phyloP scores from a whole-genome alignment of 1,140 invertebrate species.

The Ceratosolen fusciceps region DNA sequence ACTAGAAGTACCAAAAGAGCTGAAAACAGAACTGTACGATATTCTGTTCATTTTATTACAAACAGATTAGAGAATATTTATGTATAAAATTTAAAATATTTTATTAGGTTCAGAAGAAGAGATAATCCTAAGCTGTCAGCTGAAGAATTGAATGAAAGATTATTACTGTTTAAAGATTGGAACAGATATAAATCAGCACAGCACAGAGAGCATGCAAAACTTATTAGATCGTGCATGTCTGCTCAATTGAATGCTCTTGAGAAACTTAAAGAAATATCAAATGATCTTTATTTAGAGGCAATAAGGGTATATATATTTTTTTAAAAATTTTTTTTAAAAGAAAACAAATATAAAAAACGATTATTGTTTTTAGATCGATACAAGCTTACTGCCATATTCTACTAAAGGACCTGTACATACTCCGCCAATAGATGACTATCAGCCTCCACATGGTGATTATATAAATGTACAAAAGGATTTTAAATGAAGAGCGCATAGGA shows the following conservation, averaged over 20 bases:
- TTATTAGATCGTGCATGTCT: conserved; percentile 77
- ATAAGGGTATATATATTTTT: conserved; percentile 75
- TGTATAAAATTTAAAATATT: conserved; percentile 48
- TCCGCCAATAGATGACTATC: conserved; percentile 84
- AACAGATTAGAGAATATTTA: conserved; percentile 27
- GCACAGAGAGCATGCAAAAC: conserved; percentile 75
- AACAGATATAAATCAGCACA: conserved; percentile 77
- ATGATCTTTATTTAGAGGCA: conserved; percentile 86
- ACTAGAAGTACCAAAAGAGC: conserved; percentile 78
- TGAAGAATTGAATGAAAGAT: conserved; percentile 73
- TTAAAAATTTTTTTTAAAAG: background rate
- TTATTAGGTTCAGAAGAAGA: conserved; percentile 74
- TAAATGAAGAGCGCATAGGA: conserved; percentile 53
- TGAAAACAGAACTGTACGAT: conserved; percentile 78
- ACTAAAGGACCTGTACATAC: conserved; percentile 81
- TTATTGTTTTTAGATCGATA: conserved; percentile 77
- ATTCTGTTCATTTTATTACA: conserved; percentile 29
- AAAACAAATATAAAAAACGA: background rate
- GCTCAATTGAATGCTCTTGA: conserved; percentile 84
- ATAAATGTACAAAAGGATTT: conserved; percentile 84
- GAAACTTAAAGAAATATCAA: conserved; percentile 82
- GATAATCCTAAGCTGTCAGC: conserved; percentile 63
- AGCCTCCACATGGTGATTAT: conserved; percentile 87
- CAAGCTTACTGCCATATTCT: conserved; percentile 77
- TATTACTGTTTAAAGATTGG: conserved; percentile 82